Evolutionary conservation across 2,113 vertebrate species (phyloP).

Genomic region (Phylloscopus trochilus): DNA sequence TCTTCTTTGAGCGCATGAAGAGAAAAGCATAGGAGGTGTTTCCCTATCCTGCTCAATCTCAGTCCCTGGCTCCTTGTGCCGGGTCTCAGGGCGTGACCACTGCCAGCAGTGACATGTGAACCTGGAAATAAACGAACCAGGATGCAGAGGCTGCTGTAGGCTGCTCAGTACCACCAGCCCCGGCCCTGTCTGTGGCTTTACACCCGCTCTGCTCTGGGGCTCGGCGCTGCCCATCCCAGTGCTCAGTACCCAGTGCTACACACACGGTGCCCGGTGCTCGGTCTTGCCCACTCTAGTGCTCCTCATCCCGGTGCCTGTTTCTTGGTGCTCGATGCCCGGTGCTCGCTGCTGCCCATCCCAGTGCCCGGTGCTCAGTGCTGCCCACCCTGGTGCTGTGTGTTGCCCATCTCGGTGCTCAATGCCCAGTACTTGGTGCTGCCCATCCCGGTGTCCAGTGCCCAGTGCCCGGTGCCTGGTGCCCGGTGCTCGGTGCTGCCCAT

Average conservation of each 20-base stretch:
- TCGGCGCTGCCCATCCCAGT: accelerated
- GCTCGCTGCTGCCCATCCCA: too few species aligned
- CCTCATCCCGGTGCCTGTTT: neutral
- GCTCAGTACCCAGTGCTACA: neutral
- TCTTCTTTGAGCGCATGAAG: neutral
- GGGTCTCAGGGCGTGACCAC: accelerated
- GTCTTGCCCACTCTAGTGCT: neutral
- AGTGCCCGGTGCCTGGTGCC: accelerated
- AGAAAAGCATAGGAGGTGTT: accelerated
- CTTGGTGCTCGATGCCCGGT: neutral
- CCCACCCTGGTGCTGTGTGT: neutral
- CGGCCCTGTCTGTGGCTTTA: accelerated
- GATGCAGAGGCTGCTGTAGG: neutral
- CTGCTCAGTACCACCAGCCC: accelerated
- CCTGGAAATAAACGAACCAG: neutral
- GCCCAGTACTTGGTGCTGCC: accelerated
- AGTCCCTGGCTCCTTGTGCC: accelerated
- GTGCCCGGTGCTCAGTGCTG: neutral
- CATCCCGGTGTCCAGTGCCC: accelerated
- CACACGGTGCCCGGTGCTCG: neutral
- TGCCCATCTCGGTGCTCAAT: too few species aligned
- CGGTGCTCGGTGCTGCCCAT: neutral
- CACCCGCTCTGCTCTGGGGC: too few species aligned
- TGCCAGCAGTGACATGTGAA: accelerated
- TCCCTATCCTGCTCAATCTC: accelerated